Percentiles rank a stretch among this genome's conserved stretches.
Conservation (phyloP, 2,888 invertebrate species). For the Drosophila nr. perissopoda region DNA sequence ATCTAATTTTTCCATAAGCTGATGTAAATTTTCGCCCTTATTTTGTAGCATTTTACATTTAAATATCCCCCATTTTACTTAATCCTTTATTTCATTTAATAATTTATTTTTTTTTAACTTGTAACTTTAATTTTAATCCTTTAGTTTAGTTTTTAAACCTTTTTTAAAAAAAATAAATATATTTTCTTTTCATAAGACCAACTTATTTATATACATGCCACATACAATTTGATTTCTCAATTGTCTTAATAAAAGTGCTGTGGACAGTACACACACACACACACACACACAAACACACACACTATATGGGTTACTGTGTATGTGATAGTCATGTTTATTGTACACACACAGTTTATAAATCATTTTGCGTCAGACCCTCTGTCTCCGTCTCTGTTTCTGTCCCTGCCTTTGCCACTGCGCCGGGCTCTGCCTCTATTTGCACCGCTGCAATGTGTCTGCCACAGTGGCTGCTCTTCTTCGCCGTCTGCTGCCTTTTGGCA, state of each 20-base stretch:
- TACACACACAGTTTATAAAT: conserved; percentile 66
- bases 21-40: no score
- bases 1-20: no score
- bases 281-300: background rate
- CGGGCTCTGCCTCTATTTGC: conserved; percentile 42
- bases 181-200: background rate
- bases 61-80: accelerated
- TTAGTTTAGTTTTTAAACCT: no score
- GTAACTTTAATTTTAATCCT: no score
- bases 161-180: background rate
- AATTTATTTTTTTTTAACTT: no score
- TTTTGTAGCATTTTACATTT: no score
- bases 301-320: conserved; percentile 17
- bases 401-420: conserved; percentile 7
- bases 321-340: conserved; percentile 47
- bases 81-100: no score
- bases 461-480: conserved; percentile 57
- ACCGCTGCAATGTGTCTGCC: conserved; percentile 34
- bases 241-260: conserved; percentile 58
- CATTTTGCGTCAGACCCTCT: conserved; percentile 74
- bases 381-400: conserved; percentile 10
- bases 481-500: conserved; percentile 69
- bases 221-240: conserved; percentile 6
- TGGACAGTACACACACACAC: conserved; percentile 16
- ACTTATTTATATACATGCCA: background rate